Base-by-base conservation (phyloP, 2,888 invertebrate species). In the Dryococelus australis region DNA sequence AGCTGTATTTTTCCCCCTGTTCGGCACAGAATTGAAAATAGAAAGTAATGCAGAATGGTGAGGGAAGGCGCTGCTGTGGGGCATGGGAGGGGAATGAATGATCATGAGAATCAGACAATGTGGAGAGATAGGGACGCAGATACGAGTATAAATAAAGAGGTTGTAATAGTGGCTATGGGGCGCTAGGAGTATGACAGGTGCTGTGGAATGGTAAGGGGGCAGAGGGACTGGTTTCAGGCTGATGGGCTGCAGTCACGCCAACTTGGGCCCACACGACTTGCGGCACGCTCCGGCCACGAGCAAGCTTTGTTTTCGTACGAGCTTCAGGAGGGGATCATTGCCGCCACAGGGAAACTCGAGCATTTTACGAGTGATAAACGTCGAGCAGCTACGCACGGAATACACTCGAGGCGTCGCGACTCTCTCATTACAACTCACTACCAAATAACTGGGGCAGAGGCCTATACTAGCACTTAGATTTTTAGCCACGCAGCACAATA, bases 101-200 rank as follows among this genome's bases (percentile, higher is more conserved):
- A 65, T 65, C 65, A 65, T 65, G 65, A 65, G 65, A 65, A 65
- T 65, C 65, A n/a, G 65, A 65, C 65, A 65, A 65, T 65, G 65
- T 65, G 65, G 65, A n/a, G 65, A 65, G 65, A 65, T 65, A 16
- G 65, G 65, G 65, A n/a, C 65, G 65, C 24, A 65, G 65, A 65
- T 65, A 65, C 65, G 65, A 65, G 65, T 65, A 65, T 65, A 65
- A 65, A 65, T 65, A 65, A 65, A 65, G 65, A 65, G 65, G 65
- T 65, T 65, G 65, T 65, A 65, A 65, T 65, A 65, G 65, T n/a
- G 65, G 65, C 65, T n/a, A 24, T 65, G 65, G 65, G 65, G 65
- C 24, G 65, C 65, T 65, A 65, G 65, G 65, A 65, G 65, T 65
- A 65, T 65, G 65, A 65, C 65, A n/a, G 65, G 65, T 35, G 20